Conservation (phyloP, 64 coral and sea anemone genomes). For the Pachyseris speciosa region DNA sequence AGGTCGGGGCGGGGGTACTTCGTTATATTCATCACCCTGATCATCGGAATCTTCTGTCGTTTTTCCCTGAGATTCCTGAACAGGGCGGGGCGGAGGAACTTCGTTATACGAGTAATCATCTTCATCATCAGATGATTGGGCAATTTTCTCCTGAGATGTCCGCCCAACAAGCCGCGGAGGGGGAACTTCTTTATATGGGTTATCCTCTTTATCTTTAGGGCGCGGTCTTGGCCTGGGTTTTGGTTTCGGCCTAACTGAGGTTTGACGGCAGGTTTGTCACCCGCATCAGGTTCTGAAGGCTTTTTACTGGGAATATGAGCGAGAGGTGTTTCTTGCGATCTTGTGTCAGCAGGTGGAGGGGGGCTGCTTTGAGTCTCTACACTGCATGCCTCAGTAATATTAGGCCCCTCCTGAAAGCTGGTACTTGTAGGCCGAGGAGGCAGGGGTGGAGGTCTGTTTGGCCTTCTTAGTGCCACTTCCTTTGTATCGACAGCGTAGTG, state of each 20-base stretch:
- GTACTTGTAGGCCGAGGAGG: slow-evolving; percentile 18
- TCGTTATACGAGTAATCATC: neutral
- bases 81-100: neutral
- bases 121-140: neutral
- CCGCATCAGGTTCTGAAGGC: neutral
- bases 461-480: neutral
- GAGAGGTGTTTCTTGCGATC: neutral
- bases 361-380: neutral
- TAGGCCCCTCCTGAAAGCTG: neutral
- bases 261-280: neutral
- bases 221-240: slow-evolving; percentile 38
- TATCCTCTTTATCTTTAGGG: neutral
- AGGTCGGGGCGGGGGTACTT: neutral
- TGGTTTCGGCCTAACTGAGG: slow-evolving; percentile 19
- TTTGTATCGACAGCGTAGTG: neutral
- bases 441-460: neutral
- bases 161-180: neutral
- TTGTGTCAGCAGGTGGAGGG: neutral
- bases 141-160: neutral
- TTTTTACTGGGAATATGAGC: neutral
- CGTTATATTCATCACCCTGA: neutral
- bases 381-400: neutral
- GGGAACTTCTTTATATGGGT: neutral
- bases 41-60: neutral
- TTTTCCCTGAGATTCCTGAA: neutral